Base-by-base conservation (phyloP, 2,797 vertebrate species). In the Falco biarmicus region DNA sequence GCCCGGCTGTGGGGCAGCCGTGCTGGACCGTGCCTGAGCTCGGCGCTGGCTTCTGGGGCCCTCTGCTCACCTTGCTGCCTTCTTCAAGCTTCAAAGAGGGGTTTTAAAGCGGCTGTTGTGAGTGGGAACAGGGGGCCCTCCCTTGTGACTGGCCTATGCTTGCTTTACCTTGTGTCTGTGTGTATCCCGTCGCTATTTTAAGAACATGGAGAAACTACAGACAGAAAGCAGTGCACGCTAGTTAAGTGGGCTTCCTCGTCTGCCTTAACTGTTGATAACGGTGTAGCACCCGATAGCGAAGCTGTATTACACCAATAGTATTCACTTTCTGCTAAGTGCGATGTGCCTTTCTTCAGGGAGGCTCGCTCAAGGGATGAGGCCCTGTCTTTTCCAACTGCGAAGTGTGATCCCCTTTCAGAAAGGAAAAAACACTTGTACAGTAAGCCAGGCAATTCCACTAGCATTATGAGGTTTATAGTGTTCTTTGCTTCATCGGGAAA, bases 291-390 rank as follows among this genome's bases (percentile, higher is more conserved):
- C 4, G 16, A 0, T 0, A 26, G 60, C 39, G 9, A 13, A 20
- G 47, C 31, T 28, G 34, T 7, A 26, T 21, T 25, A 4, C 0
- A 0, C 3, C 17, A 3, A 3, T 21, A 3, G 0, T 10, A 5
- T 26, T 39, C 15, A 0, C 10, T 32, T 34, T 15, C 21, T 41
- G 60, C 17, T 12, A 2, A 26, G 63, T 7, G 47, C n/a, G 6
- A 0, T 7, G 12, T 37, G 26, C 47, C 32, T 59, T 15, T 21
- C 15, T 1, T 11, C 53, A 10, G 53, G 11, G 13, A 24, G 5
- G 25, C 20, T 29, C 9, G n/a, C 61, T 18, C 3, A 2, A 14
- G 28, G 13, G 21, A 3, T 10, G 47, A 17, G 13, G 11, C 5
- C 14, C 39, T 14, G 56, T 4, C 20, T 39, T 47, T 71, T 26